These are phyloP conservation scores for Barbus barbus DNA, from an alignment of 2,113 vertebrate species.

Conservation along the genomic window DNA sequence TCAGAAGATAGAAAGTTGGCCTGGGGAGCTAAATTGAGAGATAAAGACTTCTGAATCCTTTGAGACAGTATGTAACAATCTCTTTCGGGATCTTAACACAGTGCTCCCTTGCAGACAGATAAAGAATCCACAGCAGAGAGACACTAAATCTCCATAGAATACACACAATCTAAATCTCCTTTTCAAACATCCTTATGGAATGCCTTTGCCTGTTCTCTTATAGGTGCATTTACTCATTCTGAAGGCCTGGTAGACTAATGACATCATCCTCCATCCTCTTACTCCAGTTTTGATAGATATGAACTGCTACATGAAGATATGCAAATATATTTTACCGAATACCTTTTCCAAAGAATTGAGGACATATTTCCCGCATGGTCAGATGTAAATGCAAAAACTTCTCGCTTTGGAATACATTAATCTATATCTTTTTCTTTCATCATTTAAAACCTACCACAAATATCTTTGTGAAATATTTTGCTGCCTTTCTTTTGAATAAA, in stretches of 20 bases:
- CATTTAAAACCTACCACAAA: neutral
- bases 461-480: neutral
- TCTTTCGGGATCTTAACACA: conserved; percentile 27
- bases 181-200: neutral
- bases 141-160: neutral
- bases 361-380: neutral
- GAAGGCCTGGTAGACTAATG: neutral
- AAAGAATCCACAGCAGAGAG: neutral
- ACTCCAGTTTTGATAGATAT: neutral
- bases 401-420: neutral
- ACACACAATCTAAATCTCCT: neutral
- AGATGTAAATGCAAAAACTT: neutral
- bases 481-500: neutral
- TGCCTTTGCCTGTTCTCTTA: neutral
- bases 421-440: neutral
- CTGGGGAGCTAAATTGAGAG: neutral
- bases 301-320: neutral
- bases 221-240: neutral
- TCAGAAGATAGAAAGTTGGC: too few species aligned
- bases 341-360: neutral
- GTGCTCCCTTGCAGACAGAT: neutral
- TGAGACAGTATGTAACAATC: conserved; percentile 6
- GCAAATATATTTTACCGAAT: neutral
- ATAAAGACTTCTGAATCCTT: neutral
- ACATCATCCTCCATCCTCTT: neutral